These are phyloP conservation scores for Caenorhabditis tropicalis DNA, from an alignment of 1,140 invertebrate genomes.

Conservation along the genomic window DNA sequence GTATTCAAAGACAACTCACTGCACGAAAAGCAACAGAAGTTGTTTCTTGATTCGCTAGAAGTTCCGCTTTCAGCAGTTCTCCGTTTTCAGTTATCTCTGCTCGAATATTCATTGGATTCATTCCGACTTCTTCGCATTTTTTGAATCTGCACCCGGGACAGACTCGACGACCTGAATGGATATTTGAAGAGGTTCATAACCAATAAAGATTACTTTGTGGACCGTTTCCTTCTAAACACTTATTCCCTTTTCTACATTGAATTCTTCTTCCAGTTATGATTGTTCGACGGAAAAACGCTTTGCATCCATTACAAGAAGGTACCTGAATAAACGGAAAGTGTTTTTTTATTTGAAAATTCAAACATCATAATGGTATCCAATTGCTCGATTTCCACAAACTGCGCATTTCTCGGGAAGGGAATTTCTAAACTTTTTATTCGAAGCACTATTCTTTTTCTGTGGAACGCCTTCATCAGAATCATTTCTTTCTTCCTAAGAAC, in stretches of 20 bases:
- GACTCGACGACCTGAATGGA: background rate
- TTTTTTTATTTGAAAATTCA: background rate
- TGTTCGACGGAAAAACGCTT: background rate
- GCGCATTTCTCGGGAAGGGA: background rate
- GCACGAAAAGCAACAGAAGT: too few species aligned
- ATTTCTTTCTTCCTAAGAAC: too few species aligned
- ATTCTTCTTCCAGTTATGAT: background rate
- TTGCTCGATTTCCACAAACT: background rate
- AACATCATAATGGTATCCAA: background rate
- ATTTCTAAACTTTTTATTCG: background rate
- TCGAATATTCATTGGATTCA: background rate
- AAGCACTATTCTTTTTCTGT: background rate
- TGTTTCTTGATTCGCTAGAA: background rate
- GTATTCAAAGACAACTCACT: too few species aligned
- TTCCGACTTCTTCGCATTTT: background rate
- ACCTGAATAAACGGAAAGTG: background rate
- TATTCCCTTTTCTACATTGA: background rate
- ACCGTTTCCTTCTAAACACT: background rate
- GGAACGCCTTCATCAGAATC: too few species aligned
- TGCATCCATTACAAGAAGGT: background rate
- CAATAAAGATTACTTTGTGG: background rate
- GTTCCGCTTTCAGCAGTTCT: background rate
- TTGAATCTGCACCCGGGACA: background rate
- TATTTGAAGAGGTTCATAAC: background rate
- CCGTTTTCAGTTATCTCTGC: background rate